phyloP scores from a whole-genome alignment of 2,888 invertebrate genomes.

The Chloroclysta siterata region DNA sequence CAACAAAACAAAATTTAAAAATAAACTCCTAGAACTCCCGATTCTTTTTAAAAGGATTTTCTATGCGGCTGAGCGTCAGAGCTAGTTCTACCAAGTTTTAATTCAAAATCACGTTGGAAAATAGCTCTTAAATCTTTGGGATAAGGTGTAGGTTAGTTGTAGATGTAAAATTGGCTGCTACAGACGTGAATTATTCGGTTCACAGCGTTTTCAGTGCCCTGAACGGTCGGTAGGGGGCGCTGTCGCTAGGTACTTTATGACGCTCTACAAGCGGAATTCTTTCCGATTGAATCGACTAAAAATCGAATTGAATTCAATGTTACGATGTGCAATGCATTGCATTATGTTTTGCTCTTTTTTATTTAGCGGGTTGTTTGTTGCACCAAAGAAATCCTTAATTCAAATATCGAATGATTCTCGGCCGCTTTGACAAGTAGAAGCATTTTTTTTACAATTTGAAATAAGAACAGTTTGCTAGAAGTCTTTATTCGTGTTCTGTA shows the following conservation, averaged over 20 bases:
- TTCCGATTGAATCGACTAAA: slow-evolving; percentile 56
- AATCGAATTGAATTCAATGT: slow-evolving; percentile 64
- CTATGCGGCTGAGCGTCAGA: slow-evolving; percentile 41
- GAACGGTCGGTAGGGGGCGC: slow-evolving; percentile 52
- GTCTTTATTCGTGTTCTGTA: not conserved
- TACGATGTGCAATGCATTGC: slow-evolving; percentile 37
- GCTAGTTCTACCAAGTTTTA: slow-evolving; percentile 33
- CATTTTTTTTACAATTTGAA: too few species aligned
- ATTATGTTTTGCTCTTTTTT: slow-evolving; percentile 20
- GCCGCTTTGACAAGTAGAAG: not conserved
- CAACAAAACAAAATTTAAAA: slow-evolving; percentile 31
- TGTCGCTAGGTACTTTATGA: slow-evolving; percentile 64
- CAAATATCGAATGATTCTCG: slow-evolving; percentile 1
- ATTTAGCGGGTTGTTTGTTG: not conserved
- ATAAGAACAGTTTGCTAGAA: too few species aligned
- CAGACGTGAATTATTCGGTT: slow-evolving; percentile 67
- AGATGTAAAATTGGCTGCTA: slow-evolving; percentile 46
- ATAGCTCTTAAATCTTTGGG: slow-evolving; percentile 11
- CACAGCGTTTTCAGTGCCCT: slow-evolving; percentile 55
- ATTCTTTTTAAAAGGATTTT: slow-evolving; percentile 46
- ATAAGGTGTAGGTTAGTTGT: slow-evolving; percentile 33
- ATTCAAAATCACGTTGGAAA: slow-evolving; percentile 24
- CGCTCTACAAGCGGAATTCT: slow-evolving; percentile 57
- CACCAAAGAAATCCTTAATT: not conserved
- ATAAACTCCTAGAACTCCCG: slow-evolving; percentile 35